Evolutionary conservation across 2,113 vertebrate genomes (phyloP).

Genomic region (Myotis lucifugus): DNA sequence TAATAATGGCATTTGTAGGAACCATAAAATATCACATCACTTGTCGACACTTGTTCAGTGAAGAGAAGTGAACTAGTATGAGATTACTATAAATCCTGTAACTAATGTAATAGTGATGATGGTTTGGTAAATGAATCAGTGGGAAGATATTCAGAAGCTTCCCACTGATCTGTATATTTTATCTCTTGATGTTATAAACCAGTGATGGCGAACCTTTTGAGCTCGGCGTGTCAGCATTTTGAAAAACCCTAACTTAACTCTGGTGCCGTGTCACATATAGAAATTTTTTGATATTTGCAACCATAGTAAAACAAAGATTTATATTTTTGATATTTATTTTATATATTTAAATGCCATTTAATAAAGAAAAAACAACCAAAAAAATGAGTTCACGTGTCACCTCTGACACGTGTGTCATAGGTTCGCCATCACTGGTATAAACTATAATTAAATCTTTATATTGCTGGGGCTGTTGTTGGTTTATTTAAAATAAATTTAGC

Average conservation of each 20-base stretch:
- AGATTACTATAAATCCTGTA: not conserved
- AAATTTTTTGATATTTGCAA: no score
- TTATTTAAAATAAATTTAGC: not conserved
- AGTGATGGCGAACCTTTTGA: no score
- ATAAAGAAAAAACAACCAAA: no score
- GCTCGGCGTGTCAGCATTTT: no score
- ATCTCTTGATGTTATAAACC: not conserved
- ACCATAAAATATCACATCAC: conserved; percentile 36
- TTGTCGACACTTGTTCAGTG: conserved; percentile 21
- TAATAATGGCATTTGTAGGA: conserved; percentile 40
- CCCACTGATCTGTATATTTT: not conserved
- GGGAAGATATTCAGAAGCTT: not conserved
- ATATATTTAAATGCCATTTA: no score
- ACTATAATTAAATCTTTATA: not conserved
- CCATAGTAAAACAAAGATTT: no score
- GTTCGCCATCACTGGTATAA: not conserved
- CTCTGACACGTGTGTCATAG: no score
- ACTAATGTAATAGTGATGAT: not conserved
- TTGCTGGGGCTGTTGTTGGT: not conserved
- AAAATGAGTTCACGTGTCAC: no score
- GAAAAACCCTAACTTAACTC: no score
- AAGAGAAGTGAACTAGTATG: conserved; percentile 19
- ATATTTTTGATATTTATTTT: no score
- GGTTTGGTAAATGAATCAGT: conserved; percentile 21
- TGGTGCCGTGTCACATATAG: no score